Conservation (phyloP, 2,797 vertebrate species). For the Enteromius viviparus region DNA sequence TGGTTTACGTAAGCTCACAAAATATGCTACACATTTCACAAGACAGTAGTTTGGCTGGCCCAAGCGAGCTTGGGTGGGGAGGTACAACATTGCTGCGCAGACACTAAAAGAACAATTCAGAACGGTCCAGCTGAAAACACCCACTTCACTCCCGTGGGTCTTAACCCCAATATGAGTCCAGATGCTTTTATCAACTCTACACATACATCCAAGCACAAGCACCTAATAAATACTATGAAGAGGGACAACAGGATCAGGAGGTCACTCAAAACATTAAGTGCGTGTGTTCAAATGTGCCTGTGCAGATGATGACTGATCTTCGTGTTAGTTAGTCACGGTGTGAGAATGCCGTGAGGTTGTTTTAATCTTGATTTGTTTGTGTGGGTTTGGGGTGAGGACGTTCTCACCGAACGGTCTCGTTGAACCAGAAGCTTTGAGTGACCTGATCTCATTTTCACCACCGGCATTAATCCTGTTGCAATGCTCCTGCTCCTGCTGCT, state of each 20-base stretch:
- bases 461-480: conserved; percentile 59
- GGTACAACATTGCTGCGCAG: conserved; percentile 30
- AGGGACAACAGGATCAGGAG: conserved; percentile 40
- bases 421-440: conserved; percentile 56
- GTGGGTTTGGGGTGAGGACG: conserved; percentile 25
- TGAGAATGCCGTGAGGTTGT: conserved; percentile 31
- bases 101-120: conserved; percentile 55
- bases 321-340: conserved; percentile 18
- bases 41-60: conserved; percentile 54
- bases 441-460: conserved; percentile 59
- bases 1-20: conserved; percentile 62
- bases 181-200: conserved; percentile 49
- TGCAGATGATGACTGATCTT: conserved; percentile 28
- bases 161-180: conserved; percentile 42
- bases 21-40: conserved; percentile 61
- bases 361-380: conserved; percentile 23
- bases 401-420: conserved; percentile 4
- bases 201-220: conserved; percentile 40
- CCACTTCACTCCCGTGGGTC: conserved; percentile 48
- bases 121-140: conserved; percentile 54
- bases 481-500: conserved; percentile 61
- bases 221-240: conserved; percentile 45
- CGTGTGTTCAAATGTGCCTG: conserved; percentile 33
- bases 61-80: conserved; percentile 51
- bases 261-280: conserved; percentile 43